Evolutionary conservation across 2,888 invertebrate genomes (phyloP).

Genomic region (Protonemura montana): DNA sequence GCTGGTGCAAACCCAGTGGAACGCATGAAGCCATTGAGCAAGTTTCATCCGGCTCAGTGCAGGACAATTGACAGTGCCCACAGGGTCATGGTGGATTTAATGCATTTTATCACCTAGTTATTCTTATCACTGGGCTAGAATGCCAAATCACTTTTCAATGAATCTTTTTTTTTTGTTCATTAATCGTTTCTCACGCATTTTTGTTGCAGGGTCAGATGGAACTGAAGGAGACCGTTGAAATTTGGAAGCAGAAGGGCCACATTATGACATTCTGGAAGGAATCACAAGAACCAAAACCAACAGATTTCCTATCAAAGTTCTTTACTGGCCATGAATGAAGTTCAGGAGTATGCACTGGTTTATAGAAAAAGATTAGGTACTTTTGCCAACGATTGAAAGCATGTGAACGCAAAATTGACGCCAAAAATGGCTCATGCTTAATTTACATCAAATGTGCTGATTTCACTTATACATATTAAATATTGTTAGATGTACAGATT

Average conservation of each 20-base stretch:
- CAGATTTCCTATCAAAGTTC: constrained; percentile 93
- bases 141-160: too few species aligned
- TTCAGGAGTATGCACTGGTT: not conserved
- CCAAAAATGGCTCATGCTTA: not conserved
- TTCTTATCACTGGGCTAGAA: too few species aligned
- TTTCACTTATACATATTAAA: not conserved
- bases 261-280: constrained; percentile 90
- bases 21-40: too few species aligned
- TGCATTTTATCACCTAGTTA: too few species aligned
- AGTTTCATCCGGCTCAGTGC: too few species aligned
- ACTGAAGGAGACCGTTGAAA: constrained; percentile 81
- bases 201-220: constrained; percentile 89
- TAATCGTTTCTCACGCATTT: too few species aligned
- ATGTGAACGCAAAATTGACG: not conserved
- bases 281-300: constrained; percentile 82
- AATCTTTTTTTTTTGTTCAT: too few species aligned
- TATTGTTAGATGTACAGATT: not conserved
- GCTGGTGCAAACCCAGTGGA: too few species aligned
- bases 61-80: too few species aligned
- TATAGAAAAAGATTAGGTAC: not conserved
- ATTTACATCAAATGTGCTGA: not conserved
- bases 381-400: not conserved
- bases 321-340: constrained; percentile 63
- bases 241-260: constrained; percentile 90
- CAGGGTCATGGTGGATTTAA: too few species aligned